Evolutionary conservation across 2,888 invertebrate species (phyloP), one percentile per base, ranked within the genome.

Genomic region (Drosophila rubida): DNA sequence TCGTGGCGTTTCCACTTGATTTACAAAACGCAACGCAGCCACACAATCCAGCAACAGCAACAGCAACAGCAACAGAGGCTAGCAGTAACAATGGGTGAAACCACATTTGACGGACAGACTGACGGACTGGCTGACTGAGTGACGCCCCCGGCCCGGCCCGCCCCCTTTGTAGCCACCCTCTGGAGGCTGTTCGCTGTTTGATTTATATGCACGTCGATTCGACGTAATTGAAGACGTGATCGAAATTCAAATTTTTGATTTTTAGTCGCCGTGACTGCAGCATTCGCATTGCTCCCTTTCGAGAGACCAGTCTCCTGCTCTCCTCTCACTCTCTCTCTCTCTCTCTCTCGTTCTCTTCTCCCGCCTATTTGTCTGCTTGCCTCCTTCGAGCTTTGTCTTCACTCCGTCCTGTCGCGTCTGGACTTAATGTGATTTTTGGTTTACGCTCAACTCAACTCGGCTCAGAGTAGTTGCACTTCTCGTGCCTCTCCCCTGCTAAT

Each of bases 211-310:
- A 84, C 84, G 84, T 75, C 84, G 88, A 84, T 84, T 83, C 87
- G 75, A 84, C 87, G 88, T 84, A 84, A 84, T 84, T 84, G 84
- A 84, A 88, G 84, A 84, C 84, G 84, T 84, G 84, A 84, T 84
- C 84, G 84, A 84, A 84, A 84, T 84, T 88, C 88, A 84, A 84
- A 84, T 84, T 87, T 88, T 84, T 88, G 75, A 88, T 88, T 84
- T 86, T 80, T 87, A 76, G 67, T 67, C 46, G 64, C 48, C 69
- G 74, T 77, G 80, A 83, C 80, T 81, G 82, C 80, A 78, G 82
- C 66, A 87, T 65, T 81, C 65, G 60, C 81, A 78, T 74, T 69
- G 70, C 41, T 44, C 60, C 11, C 45, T 39, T 6, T 50, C 16
- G 37, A 50, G 37, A 39, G 23, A 22, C 11, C 22, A 32, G 11